Conservation (phyloP, 2,113 vertebrate genomes). For the Bos javanicus region DNA sequence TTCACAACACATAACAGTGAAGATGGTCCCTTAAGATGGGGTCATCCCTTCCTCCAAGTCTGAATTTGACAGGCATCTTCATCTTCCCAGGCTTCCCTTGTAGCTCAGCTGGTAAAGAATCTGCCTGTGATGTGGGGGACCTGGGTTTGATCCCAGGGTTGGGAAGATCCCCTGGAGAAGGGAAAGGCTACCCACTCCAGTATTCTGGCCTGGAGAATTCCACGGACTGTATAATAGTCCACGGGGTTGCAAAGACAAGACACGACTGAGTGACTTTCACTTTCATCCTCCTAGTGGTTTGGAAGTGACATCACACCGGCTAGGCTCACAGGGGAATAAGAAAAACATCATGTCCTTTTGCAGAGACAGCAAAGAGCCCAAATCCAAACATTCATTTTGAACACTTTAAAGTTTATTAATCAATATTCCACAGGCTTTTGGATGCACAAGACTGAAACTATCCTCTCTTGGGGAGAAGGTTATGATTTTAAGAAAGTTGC, state of each 20-base stretch:
- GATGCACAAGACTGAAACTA: not conserved
- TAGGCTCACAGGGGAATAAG: not conserved
- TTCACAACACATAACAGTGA: not conserved
- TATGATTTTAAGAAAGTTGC: not conserved
- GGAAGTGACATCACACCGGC: not conserved
- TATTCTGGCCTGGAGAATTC: not conserved
- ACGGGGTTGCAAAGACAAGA: rapidly evolving
- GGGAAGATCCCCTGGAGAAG: not conserved
- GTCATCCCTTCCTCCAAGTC: not conserved
- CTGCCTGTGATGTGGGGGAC: not conserved
- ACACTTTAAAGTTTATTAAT: not conserved
- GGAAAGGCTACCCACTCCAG: not conserved
- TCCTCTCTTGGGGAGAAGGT: not conserved
- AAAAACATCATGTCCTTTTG: not conserved
- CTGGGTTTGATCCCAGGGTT: not conserved
- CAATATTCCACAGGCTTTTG: not conserved
- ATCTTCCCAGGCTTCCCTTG: not conserved
- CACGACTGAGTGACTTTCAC: not conserved
- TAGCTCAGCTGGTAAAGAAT: not conserved
- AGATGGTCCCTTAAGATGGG: not conserved
- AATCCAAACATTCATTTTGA: not conserved
- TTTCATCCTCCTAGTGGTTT: not conserved
- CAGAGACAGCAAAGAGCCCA: not conserved
- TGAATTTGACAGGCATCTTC: not conserved
- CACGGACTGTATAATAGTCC: not conserved